Evolutionary conservation across 2,797 vertebrate genomes (phyloP).

Genomic region (Acanthurus tractus): DNA sequence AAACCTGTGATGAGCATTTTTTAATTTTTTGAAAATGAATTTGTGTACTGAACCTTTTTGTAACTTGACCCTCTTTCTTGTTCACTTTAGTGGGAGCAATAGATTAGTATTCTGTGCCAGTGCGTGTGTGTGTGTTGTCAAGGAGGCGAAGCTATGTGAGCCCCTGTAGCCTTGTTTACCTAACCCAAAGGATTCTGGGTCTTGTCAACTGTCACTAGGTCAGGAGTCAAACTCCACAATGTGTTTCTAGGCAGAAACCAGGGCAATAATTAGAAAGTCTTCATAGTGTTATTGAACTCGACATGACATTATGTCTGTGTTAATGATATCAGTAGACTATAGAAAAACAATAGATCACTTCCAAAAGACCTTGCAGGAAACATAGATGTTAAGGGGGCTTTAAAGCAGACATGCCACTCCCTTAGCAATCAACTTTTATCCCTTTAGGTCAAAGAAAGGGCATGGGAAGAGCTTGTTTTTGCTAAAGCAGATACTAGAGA

Average conservation of each 20-base stretch:
- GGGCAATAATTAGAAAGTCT: neutral
- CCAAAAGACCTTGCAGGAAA: slow-evolving; percentile 1
- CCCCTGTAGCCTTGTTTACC: slow-evolving; percentile 54
- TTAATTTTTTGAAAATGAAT: neutral
- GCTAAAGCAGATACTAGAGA: neutral
- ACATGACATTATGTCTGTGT: neutral
- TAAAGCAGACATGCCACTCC: neutral
- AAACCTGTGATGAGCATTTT: neutral
- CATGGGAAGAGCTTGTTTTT: neutral
- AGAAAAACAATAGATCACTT: neutral
- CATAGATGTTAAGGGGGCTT: neutral
- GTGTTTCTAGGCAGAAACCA: neutral
- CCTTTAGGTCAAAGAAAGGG: slow-evolving; percentile 6
- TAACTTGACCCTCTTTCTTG: neutral
- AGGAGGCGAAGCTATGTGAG: slow-evolving; percentile 54
- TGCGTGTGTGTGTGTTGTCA: slow-evolving; percentile 56
- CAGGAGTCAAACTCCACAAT: slow-evolving; percentile 48
- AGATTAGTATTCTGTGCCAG: neutral
- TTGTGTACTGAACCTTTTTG: neutral
- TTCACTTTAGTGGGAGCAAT: slow-evolving; percentile 7
- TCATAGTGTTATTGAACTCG: neutral
- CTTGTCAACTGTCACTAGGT: slow-evolving; percentile 62
- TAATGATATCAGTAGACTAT: neutral
- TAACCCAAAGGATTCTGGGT: slow-evolving; percentile 65
- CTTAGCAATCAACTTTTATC: slow-evolving; percentile 10